phyloP scores from a whole-genome alignment of 2,113 vertebrate species.

The Camelus bactrianus region DNA sequence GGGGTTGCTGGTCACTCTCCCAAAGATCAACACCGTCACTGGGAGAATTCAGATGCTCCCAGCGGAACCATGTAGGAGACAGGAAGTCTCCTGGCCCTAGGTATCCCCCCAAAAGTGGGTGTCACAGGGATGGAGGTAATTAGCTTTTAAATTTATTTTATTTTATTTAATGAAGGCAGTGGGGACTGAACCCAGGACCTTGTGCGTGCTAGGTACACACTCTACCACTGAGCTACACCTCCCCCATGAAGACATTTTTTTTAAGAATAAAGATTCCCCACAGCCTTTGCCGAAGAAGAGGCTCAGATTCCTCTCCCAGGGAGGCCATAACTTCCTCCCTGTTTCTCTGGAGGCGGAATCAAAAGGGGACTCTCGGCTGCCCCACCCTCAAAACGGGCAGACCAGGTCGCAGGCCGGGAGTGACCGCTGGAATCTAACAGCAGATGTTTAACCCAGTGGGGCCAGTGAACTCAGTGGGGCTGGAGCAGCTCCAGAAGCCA shows the following conservation, averaged over 20 bases:
- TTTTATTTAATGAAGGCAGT: too few relatives aligned
- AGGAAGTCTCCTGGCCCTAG: background rate
- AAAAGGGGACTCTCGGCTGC: too few relatives aligned
- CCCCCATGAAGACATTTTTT: background rate
- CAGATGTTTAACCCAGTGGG: too few relatives aligned
- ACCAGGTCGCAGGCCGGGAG: too few relatives aligned
- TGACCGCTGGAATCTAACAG: background rate
- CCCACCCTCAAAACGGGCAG: background rate
- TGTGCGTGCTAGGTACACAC: too few relatives aligned
- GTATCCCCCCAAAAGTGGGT: background rate
- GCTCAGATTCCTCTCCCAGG: background rate
- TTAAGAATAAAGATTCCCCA: background rate
- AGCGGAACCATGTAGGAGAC: too few relatives aligned
- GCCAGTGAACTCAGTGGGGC: background rate
- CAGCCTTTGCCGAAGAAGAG: background rate
- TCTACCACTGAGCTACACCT: too few relatives aligned
- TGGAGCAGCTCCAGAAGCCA: fast-evolving
- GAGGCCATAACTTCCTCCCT: background rate
- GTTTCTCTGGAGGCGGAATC: background rate
- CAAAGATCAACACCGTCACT: too few relatives aligned
- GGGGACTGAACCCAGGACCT: too few relatives aligned
- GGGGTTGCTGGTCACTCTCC: too few relatives aligned
- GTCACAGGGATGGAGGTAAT: too few relatives aligned
- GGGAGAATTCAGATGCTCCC: background rate
- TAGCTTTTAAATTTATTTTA: too few relatives aligned